A percentile compares a stretch with the other conserved stretches of the same genome.
phyloP scores from a whole-genome alignment of 2,113 vertebrate species.

The Tetrao urogallus region DNA sequence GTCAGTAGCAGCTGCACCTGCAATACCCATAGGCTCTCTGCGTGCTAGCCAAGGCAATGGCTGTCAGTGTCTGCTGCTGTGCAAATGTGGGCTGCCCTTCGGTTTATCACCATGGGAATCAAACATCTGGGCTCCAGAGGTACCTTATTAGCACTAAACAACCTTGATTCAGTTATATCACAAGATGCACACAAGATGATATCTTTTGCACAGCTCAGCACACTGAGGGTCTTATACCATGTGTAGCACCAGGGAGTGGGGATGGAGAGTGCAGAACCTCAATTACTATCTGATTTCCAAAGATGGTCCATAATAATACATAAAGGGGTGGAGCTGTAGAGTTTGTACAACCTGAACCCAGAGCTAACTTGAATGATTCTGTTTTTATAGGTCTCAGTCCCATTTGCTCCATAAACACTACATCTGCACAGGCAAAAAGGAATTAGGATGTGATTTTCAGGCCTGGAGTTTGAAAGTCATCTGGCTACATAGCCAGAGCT shows the following conservation, averaged over 20 bases:
- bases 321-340: not conserved
- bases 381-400: not conserved
- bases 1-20: conserved; percentile 55
- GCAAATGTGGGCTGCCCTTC: not conserved
- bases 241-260: not conserved
- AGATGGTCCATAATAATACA: not conserved
- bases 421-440: not conserved
- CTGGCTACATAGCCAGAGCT: not conserved
- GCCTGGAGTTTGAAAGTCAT: not conserved
- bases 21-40: not conserved
- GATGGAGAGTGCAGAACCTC: not conserved
- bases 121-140: conserved; percentile 64
- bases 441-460: not conserved
- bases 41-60: not conserved
- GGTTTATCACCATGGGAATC: not conserved
- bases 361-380: not conserved
- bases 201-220: not conserved
- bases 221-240: not conserved
- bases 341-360: not conserved
- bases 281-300: not conserved
- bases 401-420: not conserved
- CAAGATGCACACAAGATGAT: conserved; percentile 54
- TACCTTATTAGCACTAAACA: conserved; percentile 41
- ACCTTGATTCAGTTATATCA: conserved; percentile 57
- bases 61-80: not conserved